phyloP scores from a whole-genome alignment of 2,888 invertebrate species.

The Ernsta delagoae region DNA sequence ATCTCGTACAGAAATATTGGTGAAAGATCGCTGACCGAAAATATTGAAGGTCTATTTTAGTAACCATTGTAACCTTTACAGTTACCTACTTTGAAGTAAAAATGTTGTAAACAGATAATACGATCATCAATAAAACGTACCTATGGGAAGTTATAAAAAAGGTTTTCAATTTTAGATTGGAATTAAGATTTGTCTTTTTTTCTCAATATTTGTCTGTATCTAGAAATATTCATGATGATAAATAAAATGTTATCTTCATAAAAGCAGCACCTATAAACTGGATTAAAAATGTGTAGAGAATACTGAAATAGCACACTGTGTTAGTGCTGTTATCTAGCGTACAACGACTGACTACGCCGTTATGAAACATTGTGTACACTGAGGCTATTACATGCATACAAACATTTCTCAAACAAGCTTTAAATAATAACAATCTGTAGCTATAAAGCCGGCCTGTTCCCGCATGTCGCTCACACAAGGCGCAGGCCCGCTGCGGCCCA shows the following conservation, averaged over 20 bases:
- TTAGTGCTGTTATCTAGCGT: neutral
- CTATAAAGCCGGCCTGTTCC: constrained; percentile 13
- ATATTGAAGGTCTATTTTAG: neutral
- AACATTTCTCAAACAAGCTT: constrained; percentile 7
- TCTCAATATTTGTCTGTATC: no score
- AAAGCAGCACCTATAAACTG: no score
- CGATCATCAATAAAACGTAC: no score
- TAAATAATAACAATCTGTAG: constrained; percentile 8
- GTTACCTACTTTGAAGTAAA: no score
- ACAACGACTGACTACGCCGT: neutral
- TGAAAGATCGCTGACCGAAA: neutral
- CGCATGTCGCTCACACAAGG: constrained; percentile 31
- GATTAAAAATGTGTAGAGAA: neutral
- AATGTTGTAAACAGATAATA: no score
- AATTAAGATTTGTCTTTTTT: no score
- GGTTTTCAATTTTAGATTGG: no score
- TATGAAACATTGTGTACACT: neutral
- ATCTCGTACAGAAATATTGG: constrained; percentile 13
- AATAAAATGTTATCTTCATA: no score
- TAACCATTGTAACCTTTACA: no score
- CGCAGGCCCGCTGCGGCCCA: constrained; percentile 50
- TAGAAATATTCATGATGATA: no score
- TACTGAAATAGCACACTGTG: neutral
- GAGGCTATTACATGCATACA: neutral
- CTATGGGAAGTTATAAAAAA: no score